Evolutionary conservation across 2,797 vertebrate genomes (phyloP), one percentile per base, ranked within the genome.

Genomic region (Pipistrellus kuhlii): DNA sequence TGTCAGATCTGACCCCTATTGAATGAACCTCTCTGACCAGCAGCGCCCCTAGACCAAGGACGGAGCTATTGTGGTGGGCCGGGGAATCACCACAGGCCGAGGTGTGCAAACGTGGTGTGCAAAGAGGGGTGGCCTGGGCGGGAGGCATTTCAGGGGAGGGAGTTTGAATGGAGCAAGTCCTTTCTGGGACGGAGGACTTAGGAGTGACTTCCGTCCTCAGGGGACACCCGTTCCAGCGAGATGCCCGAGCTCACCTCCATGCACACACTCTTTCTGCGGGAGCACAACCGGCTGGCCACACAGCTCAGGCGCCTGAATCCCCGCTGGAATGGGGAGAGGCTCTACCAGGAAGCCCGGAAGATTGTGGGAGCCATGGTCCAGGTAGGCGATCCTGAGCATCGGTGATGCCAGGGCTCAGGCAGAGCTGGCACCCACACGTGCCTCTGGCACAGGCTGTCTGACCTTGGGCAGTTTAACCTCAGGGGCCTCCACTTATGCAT

Each of bases 311-410:
- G 91, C 2, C 14, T 99, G 1, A 99, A 99, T 94, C 98, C 98
- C 1, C 82, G 90, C 0, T 99, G 99, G 99, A 81, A 97, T 64
- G 98, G 98, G 53, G 99, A 99, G 96, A 98, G 35, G 0, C 97
- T 99, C 64, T 99, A 99, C 97, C 98, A 99, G 95, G 99, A 99
- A 95, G 95, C 99, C 69, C 98, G 99, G 32, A 99, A 99, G 97
- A 99, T 99, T 32, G 94, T 99, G 92, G 99, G 99, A 2, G 99
- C 99, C 18, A 98, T 98, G 96, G 95, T 98, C 11, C 99, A 99
- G 99, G 99, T 99, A 97, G 75, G 85, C 18, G 32, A 17, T 44
- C 46, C 76, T 46, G 71, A 44, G n/a, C 3, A 1, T 6, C 12
- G 1, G 62, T 18, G 64, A 66, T 46, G 8, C 46, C 5, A 21